These are phyloP conservation scores for Oreohelix idahoensis DNA, from an alignment of 1,140 invertebrate genomes.

Conservation along the genomic window DNA sequence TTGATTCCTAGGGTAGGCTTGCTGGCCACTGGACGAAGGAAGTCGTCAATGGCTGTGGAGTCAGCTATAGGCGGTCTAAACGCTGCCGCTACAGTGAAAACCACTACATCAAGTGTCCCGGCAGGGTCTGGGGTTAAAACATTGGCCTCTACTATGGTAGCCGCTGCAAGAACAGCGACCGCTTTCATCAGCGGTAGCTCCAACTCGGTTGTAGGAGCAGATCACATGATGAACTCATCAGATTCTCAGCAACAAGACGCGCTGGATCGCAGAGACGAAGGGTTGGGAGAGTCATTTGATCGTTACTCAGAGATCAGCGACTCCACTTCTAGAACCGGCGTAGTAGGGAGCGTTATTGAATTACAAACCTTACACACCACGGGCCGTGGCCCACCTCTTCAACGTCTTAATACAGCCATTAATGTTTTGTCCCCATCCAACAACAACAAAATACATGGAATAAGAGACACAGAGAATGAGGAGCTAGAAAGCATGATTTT, in stretches of 20 bases:
- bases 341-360: conserved; percentile 30
- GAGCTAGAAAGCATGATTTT: conserved; percentile 14
- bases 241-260: not conserved
- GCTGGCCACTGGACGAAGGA: conserved; percentile 13
- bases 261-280: conserved; percentile 43
- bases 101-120: not conserved
- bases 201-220: conserved; percentile 12
- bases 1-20: conserved; percentile 20
- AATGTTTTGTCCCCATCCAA: not conserved
- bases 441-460: not conserved
- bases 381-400: not conserved
- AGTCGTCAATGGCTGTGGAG: not conserved
- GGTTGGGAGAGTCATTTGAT: conserved; percentile 52
- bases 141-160: not conserved
- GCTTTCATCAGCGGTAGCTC: conserved; percentile 1
- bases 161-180: not conserved
- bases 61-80: not conserved
- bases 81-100: not conserved
- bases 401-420: not conserved
- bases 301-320: conserved; percentile 48
- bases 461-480: not conserved
- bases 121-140: not conserved
- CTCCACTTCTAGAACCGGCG: conserved; percentile 12
- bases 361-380: conserved; percentile 23
- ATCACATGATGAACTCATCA: not conserved